These are phyloP conservation scores for Hippocampus guttulatus DNA, from an alignment of 2,113 vertebrate genomes.

Conservation along the genomic window DNA sequence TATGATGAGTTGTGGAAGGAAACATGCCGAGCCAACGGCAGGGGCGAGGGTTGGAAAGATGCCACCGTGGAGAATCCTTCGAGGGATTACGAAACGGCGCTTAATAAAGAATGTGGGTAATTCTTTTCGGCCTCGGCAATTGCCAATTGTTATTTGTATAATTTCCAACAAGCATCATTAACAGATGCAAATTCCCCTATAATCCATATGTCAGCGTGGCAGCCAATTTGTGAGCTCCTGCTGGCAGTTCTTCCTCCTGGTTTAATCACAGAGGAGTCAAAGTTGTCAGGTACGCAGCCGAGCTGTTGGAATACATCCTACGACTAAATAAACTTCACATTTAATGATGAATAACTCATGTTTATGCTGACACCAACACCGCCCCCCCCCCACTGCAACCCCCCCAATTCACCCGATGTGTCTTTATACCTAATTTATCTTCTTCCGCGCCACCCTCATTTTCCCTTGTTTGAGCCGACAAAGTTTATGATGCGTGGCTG, in stretches of 20 bases:
- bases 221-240: conserved; percentile 14
- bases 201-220: conserved; percentile 32
- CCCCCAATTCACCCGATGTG: conserved; percentile 22
- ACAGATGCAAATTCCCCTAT: conserved; percentile 47
- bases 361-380: conserved; percentile 39
- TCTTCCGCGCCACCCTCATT: conserved; percentile 31
- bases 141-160: conserved; percentile 55
- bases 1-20: conserved; percentile 23
- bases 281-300: conserved; percentile 15
- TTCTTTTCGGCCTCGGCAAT: conserved; percentile 33
- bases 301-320: conserved; percentile 14
- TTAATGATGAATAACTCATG: conserved; percentile 46
- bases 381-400: neutral
- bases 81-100: conserved; percentile 43
- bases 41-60: conserved; percentile 22
- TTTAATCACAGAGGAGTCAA: conserved; percentile 32
- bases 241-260: conserved; percentile 31
- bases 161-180: conserved; percentile 46
- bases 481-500: conserved; percentile 43
- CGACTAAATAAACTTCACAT: conserved; percentile 44
- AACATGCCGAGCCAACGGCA: conserved; percentile 19
- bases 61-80: conserved; percentile 29
- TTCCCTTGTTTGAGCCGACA: conserved; percentile 37
- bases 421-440: conserved; percentile 50
- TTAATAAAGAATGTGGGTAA: conserved; percentile 52